A percentile compares a stretch with the other conserved stretches of the same genome.
Conservation (phyloP, 2,113 vertebrate species). For the Pampusana beccarii region DNA sequence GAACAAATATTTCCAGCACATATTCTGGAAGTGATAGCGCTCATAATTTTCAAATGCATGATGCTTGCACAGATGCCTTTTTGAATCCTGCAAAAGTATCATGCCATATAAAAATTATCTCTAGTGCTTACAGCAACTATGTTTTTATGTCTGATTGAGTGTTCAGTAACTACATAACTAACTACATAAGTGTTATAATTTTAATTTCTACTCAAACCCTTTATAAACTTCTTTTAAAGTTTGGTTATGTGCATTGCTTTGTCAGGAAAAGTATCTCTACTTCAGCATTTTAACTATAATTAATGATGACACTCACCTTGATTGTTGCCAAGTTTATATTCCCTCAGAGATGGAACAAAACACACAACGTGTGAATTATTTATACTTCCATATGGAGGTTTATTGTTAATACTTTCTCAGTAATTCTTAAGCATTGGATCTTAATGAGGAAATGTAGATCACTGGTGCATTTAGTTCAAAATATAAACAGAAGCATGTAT, state of each 20-base stretch:
- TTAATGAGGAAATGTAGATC: conserved; percentile 39
- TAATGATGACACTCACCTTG: conserved; percentile 33
- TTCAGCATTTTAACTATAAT: conserved; percentile 38
- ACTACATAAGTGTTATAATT: neutral
- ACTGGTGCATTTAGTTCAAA: neutral
- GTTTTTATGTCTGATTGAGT: conserved; percentile 13
- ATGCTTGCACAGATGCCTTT: neutral
- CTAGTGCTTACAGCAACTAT: neutral
- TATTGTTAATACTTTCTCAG: conserved; percentile 40
- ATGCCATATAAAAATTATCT: neutral
- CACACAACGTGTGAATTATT: conserved; percentile 49
- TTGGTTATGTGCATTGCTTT: neutral
- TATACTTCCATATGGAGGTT: conserved; percentile 33
- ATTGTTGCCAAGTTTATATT: conserved; percentile 12
- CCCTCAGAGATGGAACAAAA: conserved; percentile 29
- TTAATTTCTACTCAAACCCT: neutral
- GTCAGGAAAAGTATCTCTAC: neutral
- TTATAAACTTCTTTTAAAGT: conserved; percentile 31
- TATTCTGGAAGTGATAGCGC: neutral
- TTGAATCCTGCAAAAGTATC: neutral
- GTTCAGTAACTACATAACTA: neutral
- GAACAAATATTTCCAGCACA: neutral
- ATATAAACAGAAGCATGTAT: conserved; percentile 17
- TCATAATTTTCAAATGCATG: neutral
- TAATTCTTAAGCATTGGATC: conserved; percentile 33